A percentile compares a stretch with the other conserved stretches of the same genome.
Evolutionary conservation across 2,113 vertebrate genomes (phyloP).

Genomic region (Odontophorus gujanensis): DNA sequence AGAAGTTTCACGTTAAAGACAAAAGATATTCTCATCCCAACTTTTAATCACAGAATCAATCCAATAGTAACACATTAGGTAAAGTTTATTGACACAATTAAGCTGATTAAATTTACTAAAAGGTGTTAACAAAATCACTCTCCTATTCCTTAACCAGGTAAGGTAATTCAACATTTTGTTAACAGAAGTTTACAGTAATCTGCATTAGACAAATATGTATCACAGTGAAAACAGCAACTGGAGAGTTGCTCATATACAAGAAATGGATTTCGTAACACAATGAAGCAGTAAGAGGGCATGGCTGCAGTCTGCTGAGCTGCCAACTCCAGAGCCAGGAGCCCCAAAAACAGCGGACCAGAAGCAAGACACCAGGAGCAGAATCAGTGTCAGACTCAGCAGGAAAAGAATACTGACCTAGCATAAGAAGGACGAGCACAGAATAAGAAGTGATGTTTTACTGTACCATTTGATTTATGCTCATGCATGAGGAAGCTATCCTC

Average conservation of each 20-base stretch:
- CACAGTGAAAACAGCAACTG: neutral
- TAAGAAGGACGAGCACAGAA: neutral
- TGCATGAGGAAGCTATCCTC: neutral
- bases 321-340: neutral
- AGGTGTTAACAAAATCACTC: neutral
- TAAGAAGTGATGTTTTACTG: neutral
- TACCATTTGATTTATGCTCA: neutral
- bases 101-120: neutral
- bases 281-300: neutral
- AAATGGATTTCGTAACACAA: neutral
- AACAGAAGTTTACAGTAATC: neutral
- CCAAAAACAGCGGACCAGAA: neutral
- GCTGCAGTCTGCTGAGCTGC: conserved; percentile 16
- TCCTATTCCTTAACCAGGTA: neutral
- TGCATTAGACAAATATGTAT: neutral
- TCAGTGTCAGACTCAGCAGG: neutral
- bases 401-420: neutral
- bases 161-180: neutral
- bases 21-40: neutral
- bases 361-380: conserved; percentile 1
- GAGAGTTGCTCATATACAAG: neutral
- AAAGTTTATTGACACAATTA: neutral
- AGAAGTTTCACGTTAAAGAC: neutral
- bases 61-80: neutral
- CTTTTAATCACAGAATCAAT: neutral